phyloP scores from a whole-genome alignment of 1,140 invertebrate species.

The Drosophila sp. region DNA sequence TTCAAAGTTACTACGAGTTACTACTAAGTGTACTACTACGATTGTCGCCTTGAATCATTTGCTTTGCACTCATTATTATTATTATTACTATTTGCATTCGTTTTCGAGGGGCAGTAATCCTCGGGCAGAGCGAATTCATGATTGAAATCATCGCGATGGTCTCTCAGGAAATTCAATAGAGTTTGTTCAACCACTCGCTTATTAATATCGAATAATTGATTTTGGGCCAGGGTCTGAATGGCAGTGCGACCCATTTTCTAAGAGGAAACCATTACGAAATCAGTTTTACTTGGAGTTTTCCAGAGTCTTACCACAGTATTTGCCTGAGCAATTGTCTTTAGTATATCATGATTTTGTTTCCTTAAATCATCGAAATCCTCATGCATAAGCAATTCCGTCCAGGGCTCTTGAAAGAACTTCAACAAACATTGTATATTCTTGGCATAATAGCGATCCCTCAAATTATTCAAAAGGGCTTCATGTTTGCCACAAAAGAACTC shows the following conservation, averaged over 20 bases:
- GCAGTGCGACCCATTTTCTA: not conserved
- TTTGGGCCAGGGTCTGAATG: not conserved
- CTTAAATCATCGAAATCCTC: slow-evolving; percentile 51
- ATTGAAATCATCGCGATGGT: slow-evolving; percentile 50
- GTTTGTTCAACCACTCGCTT: slow-evolving; percentile 47
- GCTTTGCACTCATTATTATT: not conserved
- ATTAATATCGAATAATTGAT: slow-evolving; percentile 34
- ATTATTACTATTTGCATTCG: not conserved
- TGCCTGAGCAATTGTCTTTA: slow-evolving; percentile 21
- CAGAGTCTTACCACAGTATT: slow-evolving; percentile 21
- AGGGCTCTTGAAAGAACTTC: slow-evolving; percentile 61
- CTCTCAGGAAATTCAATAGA: slow-evolving; percentile 54
- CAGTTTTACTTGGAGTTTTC: no score
- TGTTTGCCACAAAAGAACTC: slow-evolving; percentile 68
- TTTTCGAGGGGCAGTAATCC: slow-evolving; percentile 27
- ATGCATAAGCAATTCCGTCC: slow-evolving; percentile 70
- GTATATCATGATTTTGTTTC: slow-evolving; percentile 38
- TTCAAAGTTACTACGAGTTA: not conserved
- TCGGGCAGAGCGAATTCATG: slow-evolving; percentile 65
- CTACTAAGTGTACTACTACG: slow-evolving; percentile 21
- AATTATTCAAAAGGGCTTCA: slow-evolving; percentile 61
- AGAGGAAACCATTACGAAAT: not conserved
- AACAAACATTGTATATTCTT: slow-evolving; percentile 45
- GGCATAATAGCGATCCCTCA: slow-evolving; percentile 34
- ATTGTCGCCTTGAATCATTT: not conserved